A percentile compares a stretch with the other conserved stretches of the same genome.
These are phyloP conservation scores for Zygogramma bicolorata DNA, from an alignment of 2,888 invertebrate species.

Conservation along the genomic window DNA sequence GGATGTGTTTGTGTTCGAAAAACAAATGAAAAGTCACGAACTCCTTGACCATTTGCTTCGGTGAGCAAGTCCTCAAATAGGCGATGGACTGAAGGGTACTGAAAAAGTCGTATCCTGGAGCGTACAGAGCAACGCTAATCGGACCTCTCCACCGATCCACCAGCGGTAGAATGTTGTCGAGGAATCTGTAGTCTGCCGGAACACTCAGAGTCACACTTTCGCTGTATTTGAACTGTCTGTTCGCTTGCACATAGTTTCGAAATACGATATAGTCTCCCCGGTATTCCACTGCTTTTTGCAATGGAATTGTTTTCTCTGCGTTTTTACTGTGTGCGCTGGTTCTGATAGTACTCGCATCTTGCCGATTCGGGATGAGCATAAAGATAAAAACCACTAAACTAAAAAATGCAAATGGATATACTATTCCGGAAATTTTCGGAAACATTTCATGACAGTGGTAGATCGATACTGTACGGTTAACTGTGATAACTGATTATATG, in stretches of 20 bases:
- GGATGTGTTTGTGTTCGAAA: conserved; percentile 84
- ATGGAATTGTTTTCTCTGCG: too few relatives aligned
- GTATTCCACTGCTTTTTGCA: conserved; percentile 29
- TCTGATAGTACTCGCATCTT: background rate
- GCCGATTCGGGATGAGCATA: background rate
- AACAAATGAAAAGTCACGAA: conserved; percentile 88
- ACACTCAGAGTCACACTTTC: conserved; percentile 51
- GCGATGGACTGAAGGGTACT: conserved; percentile 81
- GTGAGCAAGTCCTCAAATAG: conserved; percentile 80
- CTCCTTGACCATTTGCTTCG: conserved; percentile 76
- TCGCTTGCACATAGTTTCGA: conserved; percentile 80
- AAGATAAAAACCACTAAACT: background rate
- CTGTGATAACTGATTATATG: background rate
- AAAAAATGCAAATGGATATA: background rate
- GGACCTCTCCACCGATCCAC: conserved; percentile 88
- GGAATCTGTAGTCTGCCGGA: conserved; percentile 72
- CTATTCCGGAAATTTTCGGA: background rate
- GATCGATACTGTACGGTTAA: background rate
- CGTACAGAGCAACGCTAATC: conserved; percentile 84
- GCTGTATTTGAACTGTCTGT: conserved; percentile 40
- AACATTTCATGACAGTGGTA: background rate
- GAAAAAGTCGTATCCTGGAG: conserved; percentile 83
- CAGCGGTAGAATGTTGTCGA: conserved; percentile 85
- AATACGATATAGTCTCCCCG: conserved; percentile 77
- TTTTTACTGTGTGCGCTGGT: background rate